A percentile compares a stretch with the other conserved stretches of the same genome.
Evolutionary conservation across 2,888 invertebrate genomes (phyloP).

Genomic region (Pseudococcus viburni): DNA sequence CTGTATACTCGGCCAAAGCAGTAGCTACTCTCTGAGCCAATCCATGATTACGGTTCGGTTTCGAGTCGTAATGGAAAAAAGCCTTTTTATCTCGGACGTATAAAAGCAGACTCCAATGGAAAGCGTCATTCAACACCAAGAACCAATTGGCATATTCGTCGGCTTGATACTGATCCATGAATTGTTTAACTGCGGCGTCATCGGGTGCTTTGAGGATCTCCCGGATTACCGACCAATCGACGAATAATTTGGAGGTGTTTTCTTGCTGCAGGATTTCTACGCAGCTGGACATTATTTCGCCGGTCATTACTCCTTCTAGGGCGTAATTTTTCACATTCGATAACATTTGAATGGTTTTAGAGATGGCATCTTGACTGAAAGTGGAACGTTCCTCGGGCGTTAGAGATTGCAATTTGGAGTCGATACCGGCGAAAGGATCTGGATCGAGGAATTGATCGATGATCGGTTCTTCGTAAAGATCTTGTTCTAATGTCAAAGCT

Average conservation of each 20-base stretch:
- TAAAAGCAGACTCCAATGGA: conserved; percentile 44
- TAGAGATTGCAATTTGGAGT: background rate
- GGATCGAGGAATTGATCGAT: background rate
- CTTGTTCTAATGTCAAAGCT: conserved; percentile 1
- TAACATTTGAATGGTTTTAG: background rate
- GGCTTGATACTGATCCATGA: background rate
- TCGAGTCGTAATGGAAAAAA: conserved; percentile 50
- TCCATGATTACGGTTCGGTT: background rate
- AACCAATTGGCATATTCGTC: background rate
- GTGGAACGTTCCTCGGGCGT: background rate
- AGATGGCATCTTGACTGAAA: background rate
- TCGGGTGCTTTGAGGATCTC: background rate
- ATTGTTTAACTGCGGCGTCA: background rate
- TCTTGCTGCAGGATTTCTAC: conserved; percentile 39
- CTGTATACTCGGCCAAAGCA: background rate
- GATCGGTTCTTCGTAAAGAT: conserved; percentile 18
- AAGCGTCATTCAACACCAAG: background rate
- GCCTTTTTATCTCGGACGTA: conserved; percentile 10
- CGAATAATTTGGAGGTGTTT: conserved; percentile 6
- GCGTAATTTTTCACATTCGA: background rate
- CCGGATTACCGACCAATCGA: background rate
- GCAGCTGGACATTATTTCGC: conserved; percentile 28
- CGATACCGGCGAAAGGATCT: background rate
- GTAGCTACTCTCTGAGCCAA: conserved; percentile 29
- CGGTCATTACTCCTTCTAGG: conserved; percentile 24